phyloP scores from a whole-genome alignment of 1,140 invertebrate species.

The Idris sp. region DNA sequence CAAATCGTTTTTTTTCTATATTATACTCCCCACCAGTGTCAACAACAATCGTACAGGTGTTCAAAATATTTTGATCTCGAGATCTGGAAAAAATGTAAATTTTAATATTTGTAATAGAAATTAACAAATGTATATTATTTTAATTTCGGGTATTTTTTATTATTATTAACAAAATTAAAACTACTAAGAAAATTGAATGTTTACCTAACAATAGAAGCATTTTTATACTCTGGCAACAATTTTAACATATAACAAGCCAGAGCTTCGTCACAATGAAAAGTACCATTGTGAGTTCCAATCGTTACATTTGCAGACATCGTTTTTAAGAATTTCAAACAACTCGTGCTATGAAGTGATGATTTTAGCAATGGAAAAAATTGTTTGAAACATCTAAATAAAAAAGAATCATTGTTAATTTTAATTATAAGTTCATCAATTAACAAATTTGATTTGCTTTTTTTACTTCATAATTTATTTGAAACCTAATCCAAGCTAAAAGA shows the following conservation, averaged over 20 bases:
- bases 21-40: slow-evolving; percentile 97
- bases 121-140: background rate
- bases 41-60: slow-evolving; percentile 95
- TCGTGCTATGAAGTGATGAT: slow-evolving; percentile 3
- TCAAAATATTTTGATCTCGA: slow-evolving; percentile 82
- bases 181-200: background rate
- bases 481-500: too few species aligned
- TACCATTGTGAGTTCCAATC: slow-evolving; percentile 89
- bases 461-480: too few species aligned
- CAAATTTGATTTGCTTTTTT: too few species aligned
- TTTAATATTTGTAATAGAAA: background rate
- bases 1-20: slow-evolving; percentile 87
- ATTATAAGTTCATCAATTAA: too few species aligned
- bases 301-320: slow-evolving; percentile 65
- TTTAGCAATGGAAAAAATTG: background rate
- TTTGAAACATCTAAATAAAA: too few species aligned
- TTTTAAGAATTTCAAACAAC: slow-evolving; percentile 3
- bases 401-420: too few species aligned
- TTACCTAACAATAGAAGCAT: slow-evolving; percentile 89
- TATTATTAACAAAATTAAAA: background rate
- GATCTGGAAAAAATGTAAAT: slow-evolving; percentile 72
- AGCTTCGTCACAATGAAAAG: slow-evolving; percentile 98
- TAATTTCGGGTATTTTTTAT: background rate
- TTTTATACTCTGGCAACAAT: slow-evolving; percentile 86
- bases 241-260: slow-evolving; percentile 95